Base-by-base conservation (phyloP, 1,140 invertebrate genomes). In the Plectrocnemia conspersa region DNA sequence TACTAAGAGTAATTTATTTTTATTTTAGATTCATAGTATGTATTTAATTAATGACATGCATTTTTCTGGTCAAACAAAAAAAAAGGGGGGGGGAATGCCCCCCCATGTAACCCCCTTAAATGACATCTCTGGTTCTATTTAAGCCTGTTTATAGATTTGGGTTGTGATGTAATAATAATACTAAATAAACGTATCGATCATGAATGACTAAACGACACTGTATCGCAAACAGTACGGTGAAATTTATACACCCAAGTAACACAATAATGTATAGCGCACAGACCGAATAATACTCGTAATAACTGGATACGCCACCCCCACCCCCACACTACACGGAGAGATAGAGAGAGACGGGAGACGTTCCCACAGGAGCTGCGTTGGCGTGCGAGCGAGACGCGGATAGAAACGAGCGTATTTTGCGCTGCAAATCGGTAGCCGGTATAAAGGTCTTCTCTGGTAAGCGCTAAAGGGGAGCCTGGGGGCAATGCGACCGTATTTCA, bases 241-340 rank as follows among this genome's bases (percentile, higher is more conserved):
- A 57, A 58, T 58, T 58, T 58, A 58, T 58, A 58, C 48, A 42
- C 56, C 41, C 46, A n/a, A 18, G 49, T 52, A 58, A 53, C 41
- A 56, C 54, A 48, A 56, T 56, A 56, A 41, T 58, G 56, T 57
- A 55, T 55, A 55, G 48, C 50, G 46, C 42, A 44, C 55, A 47
- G 47, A 58, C 50, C 59, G 59, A 61, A 58, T 58, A 58, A 61
- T 58, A 55, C 52, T 58, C 59, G 47, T 55, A 55, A 61, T 61
- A 61, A 57, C 58, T 54, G 50, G 41, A 54, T 44, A 40, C 40
- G 25, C 42, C 41, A 48, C 44, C 47, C 32, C 49, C 46, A 29
- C 18, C 42, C 21, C 15, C 3, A 25, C 25, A 16, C 46, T 19
- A 7, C 7, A 24, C 42, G 32, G 23, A 16, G n/a, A 9, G 21